Percentiles rank a stretch among this genome's conserved stretches.
These are phyloP conservation scores for Otolemur crassicaudatus DNA, from an alignment of 2,797 vertebrate species.

Conservation along the genomic window DNA sequence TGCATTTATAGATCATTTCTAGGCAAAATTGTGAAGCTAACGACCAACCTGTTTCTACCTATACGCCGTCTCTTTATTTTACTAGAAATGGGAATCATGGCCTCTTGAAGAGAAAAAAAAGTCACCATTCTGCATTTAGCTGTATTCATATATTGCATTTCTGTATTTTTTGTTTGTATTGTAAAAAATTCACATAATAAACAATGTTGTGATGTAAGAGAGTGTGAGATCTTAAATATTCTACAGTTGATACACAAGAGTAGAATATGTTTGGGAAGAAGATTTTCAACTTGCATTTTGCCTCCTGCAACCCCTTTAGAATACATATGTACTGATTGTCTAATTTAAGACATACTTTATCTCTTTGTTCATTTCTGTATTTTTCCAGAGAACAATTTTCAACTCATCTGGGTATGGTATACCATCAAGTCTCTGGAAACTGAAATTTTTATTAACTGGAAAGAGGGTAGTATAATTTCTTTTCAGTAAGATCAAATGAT, in stretches of 20 bases:
- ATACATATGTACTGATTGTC: neutral
- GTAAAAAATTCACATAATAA: slow-evolving; percentile 99
- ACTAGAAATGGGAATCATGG: slow-evolving; percentile 91
- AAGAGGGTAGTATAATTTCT: neutral
- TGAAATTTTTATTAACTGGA: neutral
- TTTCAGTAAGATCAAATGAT: neutral
- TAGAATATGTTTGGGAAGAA: neutral
- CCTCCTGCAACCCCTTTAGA: neutral
- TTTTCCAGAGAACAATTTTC: neutral
- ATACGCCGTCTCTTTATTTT: slow-evolving; percentile 90
- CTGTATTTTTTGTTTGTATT: slow-evolving; percentile 99
- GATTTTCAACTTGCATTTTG: neutral
- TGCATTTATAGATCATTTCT: slow-evolving; percentile 90
- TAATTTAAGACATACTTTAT: neutral
- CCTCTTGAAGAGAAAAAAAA: slow-evolving; percentile 89
- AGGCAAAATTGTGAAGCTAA: slow-evolving; percentile 89
- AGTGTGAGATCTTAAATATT: slow-evolving; percentile 45
- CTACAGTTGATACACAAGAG: neutral
- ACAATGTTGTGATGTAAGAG: slow-evolving; percentile 95
- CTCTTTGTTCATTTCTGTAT: neutral
- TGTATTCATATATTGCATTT: slow-evolving; percentile 97
- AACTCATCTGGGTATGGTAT: neutral
- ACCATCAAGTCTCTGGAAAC: neutral
- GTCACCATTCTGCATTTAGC: slow-evolving; percentile 92
- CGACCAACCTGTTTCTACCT: slow-evolving; percentile 89